Conservation (phyloP, 2,797 vertebrate genomes). For the Vultur gryphus region DNA sequence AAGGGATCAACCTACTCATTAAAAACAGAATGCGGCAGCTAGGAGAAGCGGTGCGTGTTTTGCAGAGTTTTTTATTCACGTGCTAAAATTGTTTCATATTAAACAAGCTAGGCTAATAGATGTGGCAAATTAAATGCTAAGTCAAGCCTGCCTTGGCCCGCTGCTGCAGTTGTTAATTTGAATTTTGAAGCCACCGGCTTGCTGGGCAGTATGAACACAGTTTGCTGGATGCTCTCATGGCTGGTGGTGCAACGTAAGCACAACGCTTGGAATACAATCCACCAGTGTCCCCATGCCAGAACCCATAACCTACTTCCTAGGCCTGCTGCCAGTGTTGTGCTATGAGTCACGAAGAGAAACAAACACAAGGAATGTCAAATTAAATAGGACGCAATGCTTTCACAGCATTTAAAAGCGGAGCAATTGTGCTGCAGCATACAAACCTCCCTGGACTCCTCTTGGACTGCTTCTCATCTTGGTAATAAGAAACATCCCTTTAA, state of each 20-base stretch:
- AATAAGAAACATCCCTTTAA: slow-evolving; percentile 52
- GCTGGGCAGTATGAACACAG: background rate
- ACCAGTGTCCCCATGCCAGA: slow-evolving; percentile 46
- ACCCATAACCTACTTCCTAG: slow-evolving; percentile 52
- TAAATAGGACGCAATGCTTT: slow-evolving; percentile 12
- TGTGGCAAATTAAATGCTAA: background rate
- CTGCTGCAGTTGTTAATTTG: slow-evolving; percentile 16
- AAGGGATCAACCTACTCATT: background rate
- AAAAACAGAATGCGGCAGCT: background rate
- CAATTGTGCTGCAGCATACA: background rate
- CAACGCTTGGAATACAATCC: slow-evolving; percentile 43
- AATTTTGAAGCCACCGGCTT: slow-evolving; percentile 33
- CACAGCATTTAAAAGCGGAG: background rate
- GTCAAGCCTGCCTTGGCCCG: background rate
- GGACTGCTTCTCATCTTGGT: slow-evolving; percentile 19
- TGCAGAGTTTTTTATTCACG: background rate
- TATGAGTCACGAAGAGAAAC: slow-evolving; percentile 47
- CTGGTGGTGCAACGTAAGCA: slow-evolving; percentile 50
- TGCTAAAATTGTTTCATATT: background rate
- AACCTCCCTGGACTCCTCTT: slow-evolving; percentile 17
- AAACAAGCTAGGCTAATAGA: background rate
- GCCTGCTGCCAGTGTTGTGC: slow-evolving; percentile 48
- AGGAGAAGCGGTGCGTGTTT: background rate
- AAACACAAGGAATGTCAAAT: slow-evolving; percentile 37
- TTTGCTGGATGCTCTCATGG: slow-evolving; percentile 33